Conservation (phyloP, 2,888 invertebrate species). For the Apoderus coryli region DNA sequence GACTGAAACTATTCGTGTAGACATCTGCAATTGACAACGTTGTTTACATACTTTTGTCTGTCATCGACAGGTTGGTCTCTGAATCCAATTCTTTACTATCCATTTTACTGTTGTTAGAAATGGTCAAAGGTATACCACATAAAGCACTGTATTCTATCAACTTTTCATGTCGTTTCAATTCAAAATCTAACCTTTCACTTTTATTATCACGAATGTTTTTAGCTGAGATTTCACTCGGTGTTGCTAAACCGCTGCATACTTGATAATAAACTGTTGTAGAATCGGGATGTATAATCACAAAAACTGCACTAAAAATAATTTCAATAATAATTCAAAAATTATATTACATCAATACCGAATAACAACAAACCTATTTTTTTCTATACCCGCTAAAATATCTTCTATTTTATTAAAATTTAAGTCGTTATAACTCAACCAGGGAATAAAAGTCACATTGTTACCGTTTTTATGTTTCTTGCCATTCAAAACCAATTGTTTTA, state of each 20-base stretch:
- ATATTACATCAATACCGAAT: background rate
- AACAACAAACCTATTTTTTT: slow-evolving; percentile 8
- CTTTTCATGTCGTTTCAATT: slow-evolving; percentile 22
- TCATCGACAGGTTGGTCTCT: too few relatives aligned
- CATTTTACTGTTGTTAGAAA: slow-evolving; percentile 13
- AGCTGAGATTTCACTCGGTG: slow-evolving; percentile 19
- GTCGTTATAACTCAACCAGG: slow-evolving; percentile 28
- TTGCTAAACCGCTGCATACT: slow-evolving; percentile 26
- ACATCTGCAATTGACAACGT: too few relatives aligned
- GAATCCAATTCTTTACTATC: too few relatives aligned
- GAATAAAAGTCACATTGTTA: slow-evolving; percentile 30
- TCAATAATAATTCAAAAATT: background rate
- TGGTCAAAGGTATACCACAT: slow-evolving; percentile 21
- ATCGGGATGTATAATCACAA: slow-evolving; percentile 34
- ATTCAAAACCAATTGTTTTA: slow-evolving; percentile 32
- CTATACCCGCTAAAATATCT: slow-evolving; percentile 11
- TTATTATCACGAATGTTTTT: slow-evolving; percentile 22
- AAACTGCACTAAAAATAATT: slow-evolving; percentile 19
- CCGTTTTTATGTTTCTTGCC: slow-evolving; percentile 29
- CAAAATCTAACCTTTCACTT: slow-evolving; percentile 22
- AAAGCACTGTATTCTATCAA: slow-evolving; percentile 25
- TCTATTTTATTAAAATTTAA: slow-evolving; percentile 31
- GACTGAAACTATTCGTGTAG: too few relatives aligned
- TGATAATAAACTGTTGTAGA: slow-evolving; percentile 36
- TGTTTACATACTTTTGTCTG: too few relatives aligned